phyloP scores from a whole-genome alignment of 2,888 invertebrate genomes.

The Yponomeuta cagnagella region DNA sequence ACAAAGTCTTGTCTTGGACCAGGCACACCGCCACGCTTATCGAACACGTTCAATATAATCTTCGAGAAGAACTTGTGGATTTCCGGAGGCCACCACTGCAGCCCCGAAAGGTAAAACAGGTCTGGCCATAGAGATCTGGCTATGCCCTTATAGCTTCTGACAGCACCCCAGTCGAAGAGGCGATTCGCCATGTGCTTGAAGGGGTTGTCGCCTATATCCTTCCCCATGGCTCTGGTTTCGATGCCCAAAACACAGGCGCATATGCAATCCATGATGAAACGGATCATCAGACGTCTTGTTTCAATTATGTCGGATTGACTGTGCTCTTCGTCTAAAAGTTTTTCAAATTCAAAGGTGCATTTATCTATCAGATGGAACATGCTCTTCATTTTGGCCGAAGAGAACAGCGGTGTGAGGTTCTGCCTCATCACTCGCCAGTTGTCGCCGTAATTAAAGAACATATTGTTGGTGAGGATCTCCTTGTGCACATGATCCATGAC shows the following conservation, averaged over 20 bases:
- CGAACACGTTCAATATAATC: conserved; percentile 18
- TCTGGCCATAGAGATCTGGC: conserved; percentile 34
- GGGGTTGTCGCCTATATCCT: conserved; percentile 31
- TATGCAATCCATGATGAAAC: conserved; percentile 50
- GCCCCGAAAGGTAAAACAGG: conserved; percentile 32
- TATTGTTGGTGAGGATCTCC: conserved; percentile 36
- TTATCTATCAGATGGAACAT: conserved; percentile 52
- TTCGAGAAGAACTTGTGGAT: conserved; percentile 13
- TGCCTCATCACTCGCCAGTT: conserved; percentile 51
- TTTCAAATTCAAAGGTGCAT: conserved; percentile 36
- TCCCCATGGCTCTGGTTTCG: conserved; percentile 31
- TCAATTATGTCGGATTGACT: conserved; percentile 29
- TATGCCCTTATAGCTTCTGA: conserved; percentile 24
- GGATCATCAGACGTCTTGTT: conserved; percentile 31
- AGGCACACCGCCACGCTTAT: conserved; percentile 34
- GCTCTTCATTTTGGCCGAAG: conserved; percentile 50
- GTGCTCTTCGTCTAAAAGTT: conserved; percentile 32
- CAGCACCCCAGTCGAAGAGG: conserved; percentile 25
- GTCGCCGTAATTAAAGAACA: conserved; percentile 47
- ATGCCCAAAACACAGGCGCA: conserved; percentile 49
- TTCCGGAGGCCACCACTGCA: conserved; percentile 16
- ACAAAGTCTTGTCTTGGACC: conserved; percentile 44
- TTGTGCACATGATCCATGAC: conserved; percentile 33
- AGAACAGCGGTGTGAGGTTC: conserved; percentile 49
- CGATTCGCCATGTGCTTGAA: conserved; percentile 30